Conservation (phyloP, 1,140 invertebrate genomes). For the Aphaenogaster ashmeadi region DNA sequence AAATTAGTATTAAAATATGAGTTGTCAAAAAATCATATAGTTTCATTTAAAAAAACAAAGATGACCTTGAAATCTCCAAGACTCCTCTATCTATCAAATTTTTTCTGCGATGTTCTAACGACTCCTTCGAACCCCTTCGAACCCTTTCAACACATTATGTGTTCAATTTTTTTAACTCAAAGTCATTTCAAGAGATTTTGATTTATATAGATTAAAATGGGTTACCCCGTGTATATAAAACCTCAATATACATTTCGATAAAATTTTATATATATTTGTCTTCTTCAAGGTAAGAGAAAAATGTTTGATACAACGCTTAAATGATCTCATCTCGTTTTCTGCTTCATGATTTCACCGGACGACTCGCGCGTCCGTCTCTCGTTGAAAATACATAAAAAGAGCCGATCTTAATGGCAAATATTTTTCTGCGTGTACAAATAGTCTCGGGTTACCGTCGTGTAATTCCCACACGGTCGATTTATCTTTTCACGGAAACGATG, state of each 20-base stretch:
- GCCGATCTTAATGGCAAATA: background rate
- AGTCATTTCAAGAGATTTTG: no score
- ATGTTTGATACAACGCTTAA: background rate
- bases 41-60: no score
- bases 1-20: no score
- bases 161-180: no score
- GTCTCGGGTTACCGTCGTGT: background rate
- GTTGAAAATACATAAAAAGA: constrained; percentile 15
- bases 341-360: background rate
- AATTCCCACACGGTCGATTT: constrained; percentile 9
- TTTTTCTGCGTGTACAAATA: background rate
- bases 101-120: no score
- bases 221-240: background rate
- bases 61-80: no score
- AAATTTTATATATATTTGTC: background rate
- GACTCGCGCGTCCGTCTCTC: background rate
- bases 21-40: no score
- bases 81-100: no score
- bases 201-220: no score
- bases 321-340: background rate
- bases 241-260: background rate
- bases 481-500: constrained; percentile 27
- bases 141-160: no score
- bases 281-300: background rate
- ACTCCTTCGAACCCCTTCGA: no score